Percentiles rank a stretch among this genome's conserved stretches.
Conservation (phyloP, 2,113 vertebrate species). For the Mus spicilegus region DNA sequence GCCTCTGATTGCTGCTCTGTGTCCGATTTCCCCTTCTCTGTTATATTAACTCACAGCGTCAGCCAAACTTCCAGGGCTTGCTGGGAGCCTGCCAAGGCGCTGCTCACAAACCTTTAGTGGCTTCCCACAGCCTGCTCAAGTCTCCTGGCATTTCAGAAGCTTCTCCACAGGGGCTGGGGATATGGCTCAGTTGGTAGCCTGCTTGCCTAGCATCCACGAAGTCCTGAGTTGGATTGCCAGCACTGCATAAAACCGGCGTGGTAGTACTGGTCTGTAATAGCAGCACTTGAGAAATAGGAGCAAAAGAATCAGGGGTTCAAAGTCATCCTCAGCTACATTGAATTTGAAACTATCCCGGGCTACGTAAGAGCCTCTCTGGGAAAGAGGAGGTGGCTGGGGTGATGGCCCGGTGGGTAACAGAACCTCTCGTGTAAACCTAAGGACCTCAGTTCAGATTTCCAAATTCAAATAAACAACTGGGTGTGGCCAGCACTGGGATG, state of each 20-base stretch:
- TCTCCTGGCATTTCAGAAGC: slow-evolving; percentile 31
- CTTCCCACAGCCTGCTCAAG: slow-evolving; percentile 33
- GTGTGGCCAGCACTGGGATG: not conserved
- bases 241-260: not conserved
- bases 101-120: slow-evolving; percentile 34
- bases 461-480: not conserved
- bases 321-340: not conserved
- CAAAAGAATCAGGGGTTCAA: not conserved
- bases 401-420: not conserved
- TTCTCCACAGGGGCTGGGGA: not conserved
- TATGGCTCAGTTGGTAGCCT: not conserved
- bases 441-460: not conserved
- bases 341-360: not conserved
- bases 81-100: not conserved
- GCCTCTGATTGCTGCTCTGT: not conserved
- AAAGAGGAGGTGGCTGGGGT: not conserved
- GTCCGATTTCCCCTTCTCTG: not conserved
- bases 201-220: not conserved
- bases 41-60: not conserved
- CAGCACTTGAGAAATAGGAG: not conserved
- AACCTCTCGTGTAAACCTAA: not conserved
- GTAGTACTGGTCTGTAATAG: too few relatives aligned
- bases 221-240: not conserved
- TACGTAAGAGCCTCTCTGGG: not conserved
- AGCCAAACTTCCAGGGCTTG: not conserved